Percentiles rank a stretch among this genome's conserved stretches.
phyloP scores from a whole-genome alignment of 2,888 invertebrate genomes.

The Drosophila fungiperda region DNA sequence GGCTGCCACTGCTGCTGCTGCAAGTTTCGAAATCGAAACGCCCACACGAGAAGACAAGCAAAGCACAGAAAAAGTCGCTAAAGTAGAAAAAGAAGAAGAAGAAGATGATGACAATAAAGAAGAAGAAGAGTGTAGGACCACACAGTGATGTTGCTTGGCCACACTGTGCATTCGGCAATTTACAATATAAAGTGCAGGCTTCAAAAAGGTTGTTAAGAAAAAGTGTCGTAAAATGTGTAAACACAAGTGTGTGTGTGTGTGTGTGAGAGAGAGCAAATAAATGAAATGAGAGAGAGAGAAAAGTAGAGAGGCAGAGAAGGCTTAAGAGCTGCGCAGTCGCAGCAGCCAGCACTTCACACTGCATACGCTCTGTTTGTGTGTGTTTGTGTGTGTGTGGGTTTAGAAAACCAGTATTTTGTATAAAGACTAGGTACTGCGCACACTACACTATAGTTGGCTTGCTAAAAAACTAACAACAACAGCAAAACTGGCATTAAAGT shows the following conservation, averaged over 20 bases:
- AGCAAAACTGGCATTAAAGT: conserved; percentile 62
- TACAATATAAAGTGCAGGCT: conserved; percentile 32
- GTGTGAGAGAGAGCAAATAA: conserved; percentile 15
- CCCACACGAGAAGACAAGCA: conserved; percentile 43
- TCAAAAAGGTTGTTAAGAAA: conserved; percentile 33
- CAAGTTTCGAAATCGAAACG: conserved; percentile 62
- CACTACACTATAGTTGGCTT: conserved; percentile 32
- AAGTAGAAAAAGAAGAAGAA: background rate
- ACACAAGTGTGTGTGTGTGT: conserved; percentile 18
- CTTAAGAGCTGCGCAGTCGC: conserved; percentile 60
- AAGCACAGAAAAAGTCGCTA: conserved; percentile 14
- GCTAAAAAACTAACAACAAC: conserved; percentile 49
- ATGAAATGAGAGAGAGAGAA: conserved; percentile 6
- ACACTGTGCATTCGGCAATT: conserved; percentile 27
- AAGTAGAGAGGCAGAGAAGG: conserved; percentile 3
- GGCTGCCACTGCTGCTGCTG: conserved; percentile 26
- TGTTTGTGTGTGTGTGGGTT: conserved; percentile 52
- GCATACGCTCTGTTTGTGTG: conserved; percentile 28
- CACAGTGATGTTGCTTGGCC: conserved; percentile 1
- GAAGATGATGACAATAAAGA: background rate
- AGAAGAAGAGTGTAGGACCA: background rate
- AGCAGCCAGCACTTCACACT: conserved; percentile 35
- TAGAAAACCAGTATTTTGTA: conserved; percentile 77
- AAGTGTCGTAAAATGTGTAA: conserved; percentile 49
- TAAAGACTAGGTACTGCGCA: conserved; percentile 31